phyloP scores from a whole-genome alignment of 2,888 invertebrate genomes.

The Chloroclysta siterata region DNA sequence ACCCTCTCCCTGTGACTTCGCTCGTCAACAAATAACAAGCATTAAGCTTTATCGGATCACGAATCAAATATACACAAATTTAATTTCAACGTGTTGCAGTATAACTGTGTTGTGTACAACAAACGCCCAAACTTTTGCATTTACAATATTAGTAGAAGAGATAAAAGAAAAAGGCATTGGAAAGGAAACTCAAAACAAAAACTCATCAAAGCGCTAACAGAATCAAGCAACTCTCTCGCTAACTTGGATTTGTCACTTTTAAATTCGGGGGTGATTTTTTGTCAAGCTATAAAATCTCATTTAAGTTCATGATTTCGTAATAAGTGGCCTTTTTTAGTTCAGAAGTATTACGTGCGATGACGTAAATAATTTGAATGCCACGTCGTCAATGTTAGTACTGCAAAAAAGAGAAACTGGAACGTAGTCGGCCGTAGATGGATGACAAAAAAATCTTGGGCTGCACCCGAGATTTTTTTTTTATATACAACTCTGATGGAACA shows the following conservation, averaged over 20 bases:
- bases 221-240: slow-evolving; percentile 19
- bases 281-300: not conserved
- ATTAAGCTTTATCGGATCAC: not conserved
- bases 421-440: too few species aligned
- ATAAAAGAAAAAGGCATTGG: slow-evolving; percentile 6
- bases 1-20: not conserved
- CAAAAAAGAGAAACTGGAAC: too few species aligned
- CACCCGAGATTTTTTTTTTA: too few species aligned
- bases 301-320: not conserved
- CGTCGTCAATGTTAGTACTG: too few species aligned
- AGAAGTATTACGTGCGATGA: not conserved
- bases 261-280: slow-evolving; percentile 7
- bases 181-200: slow-evolving; percentile 24
- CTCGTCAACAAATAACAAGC: too few species aligned
- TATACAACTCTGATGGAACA: too few species aligned
- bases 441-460: too few species aligned
- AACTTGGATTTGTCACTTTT: slow-evolving; percentile 24
- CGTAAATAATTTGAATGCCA: too few species aligned
- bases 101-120: not conserved
- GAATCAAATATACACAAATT: too few species aligned
- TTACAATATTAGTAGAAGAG: not conserved
- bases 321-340: not conserved
- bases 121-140: not conserved
- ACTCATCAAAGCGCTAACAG: slow-evolving; percentile 30
- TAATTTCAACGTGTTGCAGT: too few species aligned